phyloP scores from a whole-genome alignment of 2,113 vertebrate genomes.

The Gulo gulo region DNA sequence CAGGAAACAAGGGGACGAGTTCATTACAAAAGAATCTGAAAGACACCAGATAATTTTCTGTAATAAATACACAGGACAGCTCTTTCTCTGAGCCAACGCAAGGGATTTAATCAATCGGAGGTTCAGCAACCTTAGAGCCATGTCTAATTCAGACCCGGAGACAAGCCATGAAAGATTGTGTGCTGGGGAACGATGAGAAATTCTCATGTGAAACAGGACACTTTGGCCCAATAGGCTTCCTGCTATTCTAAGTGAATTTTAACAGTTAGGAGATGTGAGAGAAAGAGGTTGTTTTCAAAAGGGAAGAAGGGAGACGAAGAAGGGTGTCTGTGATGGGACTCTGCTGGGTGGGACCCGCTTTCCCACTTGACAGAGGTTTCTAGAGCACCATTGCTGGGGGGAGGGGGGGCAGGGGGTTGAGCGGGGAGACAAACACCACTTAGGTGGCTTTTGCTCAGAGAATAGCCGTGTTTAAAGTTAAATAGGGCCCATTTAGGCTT shows the following conservation, averaged over 20 bases:
- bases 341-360: background rate
- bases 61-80: conserved; percentile 37
- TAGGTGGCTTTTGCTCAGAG: background rate
- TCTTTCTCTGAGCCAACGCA: conserved; percentile 40
- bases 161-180: background rate
- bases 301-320: background rate
- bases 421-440: background rate
- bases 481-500: background rate
- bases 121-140: conserved; percentile 33
- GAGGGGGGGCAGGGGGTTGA: too few species aligned
- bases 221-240: background rate
- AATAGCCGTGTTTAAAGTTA: background rate
- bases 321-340: background rate
- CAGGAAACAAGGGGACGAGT: conserved; percentile 32
- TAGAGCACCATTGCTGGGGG: background rate
- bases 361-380: background rate
- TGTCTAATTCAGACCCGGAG: background rate
- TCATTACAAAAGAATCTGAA: conserved; percentile 40
- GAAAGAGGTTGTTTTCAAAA: background rate
- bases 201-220: conserved; percentile 17
- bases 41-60: conserved; percentile 43
- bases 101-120: conserved; percentile 17
- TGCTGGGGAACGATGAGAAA: background rate
- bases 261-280: background rate
- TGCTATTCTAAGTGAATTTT: background rate